Evolutionary conservation across 1,140 invertebrate species (phyloP).

Genomic region (Danaus plexippus): DNA sequence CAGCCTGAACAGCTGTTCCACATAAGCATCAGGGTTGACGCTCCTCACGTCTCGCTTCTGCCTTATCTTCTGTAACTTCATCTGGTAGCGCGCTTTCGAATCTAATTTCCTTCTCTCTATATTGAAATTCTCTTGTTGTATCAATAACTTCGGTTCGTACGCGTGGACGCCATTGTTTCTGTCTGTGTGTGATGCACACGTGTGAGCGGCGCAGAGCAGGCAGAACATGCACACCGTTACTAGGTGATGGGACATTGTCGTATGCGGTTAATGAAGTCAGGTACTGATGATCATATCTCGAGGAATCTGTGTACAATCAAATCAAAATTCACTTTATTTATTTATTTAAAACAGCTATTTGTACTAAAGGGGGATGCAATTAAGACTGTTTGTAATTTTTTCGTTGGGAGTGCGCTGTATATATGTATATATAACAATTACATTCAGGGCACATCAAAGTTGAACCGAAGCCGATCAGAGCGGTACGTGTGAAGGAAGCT

Average conservation of each 20-base stretch:
- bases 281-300: constrained; percentile 25
- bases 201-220: constrained; percentile 81
- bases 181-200: constrained; percentile 76
- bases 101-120: constrained; percentile 43
- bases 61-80: constrained; percentile 46
- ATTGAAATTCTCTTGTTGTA: constrained; percentile 28
- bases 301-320: constrained; percentile 47
- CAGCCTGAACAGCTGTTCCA: constrained; percentile 68
- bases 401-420: too few relatives aligned
- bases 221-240: constrained; percentile 86
- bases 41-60: constrained; percentile 49
- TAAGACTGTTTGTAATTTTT: too few relatives aligned
- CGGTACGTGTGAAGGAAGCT: too few relatives aligned
- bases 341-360: too few relatives aligned
- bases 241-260: constrained; percentile 69
- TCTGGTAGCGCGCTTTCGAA: constrained; percentile 35
- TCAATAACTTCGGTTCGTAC: constrained; percentile 30
- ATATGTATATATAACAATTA: too few relatives aligned
- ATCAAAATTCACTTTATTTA: background rate
- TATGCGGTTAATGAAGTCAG: constrained; percentile 12
- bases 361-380: too few relatives aligned
- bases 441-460: too few relatives aligned
- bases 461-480: too few relatives aligned
- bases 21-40: constrained; percentile 54
- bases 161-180: constrained; percentile 36